Conservation (phyloP, 2,113 vertebrate species). For the Caranx ignobilis region DNA sequence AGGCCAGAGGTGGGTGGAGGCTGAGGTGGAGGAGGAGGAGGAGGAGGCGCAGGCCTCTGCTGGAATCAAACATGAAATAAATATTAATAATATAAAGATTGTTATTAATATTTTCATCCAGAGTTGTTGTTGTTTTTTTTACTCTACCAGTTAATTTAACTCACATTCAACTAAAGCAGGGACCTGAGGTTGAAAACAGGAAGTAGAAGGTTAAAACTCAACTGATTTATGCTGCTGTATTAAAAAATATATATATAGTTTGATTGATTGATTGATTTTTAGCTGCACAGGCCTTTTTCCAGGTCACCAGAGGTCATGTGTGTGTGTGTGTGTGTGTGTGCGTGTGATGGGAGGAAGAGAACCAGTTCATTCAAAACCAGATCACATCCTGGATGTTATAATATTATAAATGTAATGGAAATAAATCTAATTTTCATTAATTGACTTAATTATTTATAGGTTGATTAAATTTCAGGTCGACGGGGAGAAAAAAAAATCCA, state of each 20-base stretch:
- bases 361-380: too few species aligned
- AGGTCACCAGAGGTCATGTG: neutral
- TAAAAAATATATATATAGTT: neutral
- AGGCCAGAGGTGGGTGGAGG: neutral
- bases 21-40: too few species aligned
- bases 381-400: neutral
- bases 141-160: neutral
- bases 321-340: too few species aligned
- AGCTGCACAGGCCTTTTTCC: neutral
- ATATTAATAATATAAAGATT: neutral
- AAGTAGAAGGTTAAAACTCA: neutral
- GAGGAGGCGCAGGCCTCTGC: slow-evolving; percentile 1
- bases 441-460: too few species aligned
- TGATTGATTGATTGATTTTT: neutral
- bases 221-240: neutral
- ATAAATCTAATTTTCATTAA: too few species aligned
- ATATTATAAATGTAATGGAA: too few species aligned
- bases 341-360: neutral
- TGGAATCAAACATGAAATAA: neutral
- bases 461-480: too few species aligned
- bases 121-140: too few species aligned
- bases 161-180: neutral
- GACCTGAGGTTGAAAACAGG: neutral
- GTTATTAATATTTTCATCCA: neutral
- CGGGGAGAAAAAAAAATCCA: too few species aligned